These are phyloP conservation scores for Channallabes apus DNA, from an alignment of 2,797 vertebrate genomes.

Conservation along the genomic window DNA sequence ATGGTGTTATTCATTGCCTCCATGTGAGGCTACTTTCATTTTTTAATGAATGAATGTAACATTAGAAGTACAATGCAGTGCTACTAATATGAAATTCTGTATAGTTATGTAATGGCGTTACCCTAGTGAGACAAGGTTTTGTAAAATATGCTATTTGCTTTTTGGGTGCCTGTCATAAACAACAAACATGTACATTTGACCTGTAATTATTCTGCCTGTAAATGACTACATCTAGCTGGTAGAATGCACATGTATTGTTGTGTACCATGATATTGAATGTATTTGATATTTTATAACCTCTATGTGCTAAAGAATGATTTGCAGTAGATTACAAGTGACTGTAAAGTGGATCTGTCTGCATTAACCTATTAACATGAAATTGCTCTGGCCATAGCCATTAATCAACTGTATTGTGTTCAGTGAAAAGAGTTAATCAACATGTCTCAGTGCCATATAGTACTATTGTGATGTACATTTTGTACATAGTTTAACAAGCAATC, in stretches of 20 bases:
- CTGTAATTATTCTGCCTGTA: conserved; percentile 71
- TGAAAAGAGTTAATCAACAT: conserved; percentile 85
- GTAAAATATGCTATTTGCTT: conserved; percentile 67
- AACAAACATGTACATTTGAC: conserved; percentile 74
- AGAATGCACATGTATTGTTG: conserved; percentile 87
- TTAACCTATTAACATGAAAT: conserved; percentile 51
- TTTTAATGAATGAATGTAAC: conserved; percentile 91
- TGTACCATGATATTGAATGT: conserved; percentile 94
- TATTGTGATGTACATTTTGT: conserved; percentile 95
- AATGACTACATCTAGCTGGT: conserved; percentile 73
- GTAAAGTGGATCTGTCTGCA: conserved; percentile 83
- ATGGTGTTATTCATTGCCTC: conserved; percentile 97
- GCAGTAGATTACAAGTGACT: conserved; percentile 82
- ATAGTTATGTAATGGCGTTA: conserved; percentile 81
- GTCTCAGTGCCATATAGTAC: conserved; percentile 89
- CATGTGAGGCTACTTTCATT: conserved; percentile 89
- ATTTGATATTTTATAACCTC: conserved; percentile 83
- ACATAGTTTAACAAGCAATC: conserved; percentile 82
- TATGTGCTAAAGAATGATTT: conserved; percentile 77
- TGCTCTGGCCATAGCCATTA: conserved; percentile 85
- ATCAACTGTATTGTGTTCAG: conserved; percentile 96
- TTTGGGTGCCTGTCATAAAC: conserved; percentile 75
- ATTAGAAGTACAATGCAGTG: conserved; percentile 84
- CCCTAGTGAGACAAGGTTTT: conserved; percentile 80
- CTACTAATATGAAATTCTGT: conserved; percentile 82